Base-by-base conservation (phyloP, 2,797 vertebrate species). In the Manis javanica region DNA sequence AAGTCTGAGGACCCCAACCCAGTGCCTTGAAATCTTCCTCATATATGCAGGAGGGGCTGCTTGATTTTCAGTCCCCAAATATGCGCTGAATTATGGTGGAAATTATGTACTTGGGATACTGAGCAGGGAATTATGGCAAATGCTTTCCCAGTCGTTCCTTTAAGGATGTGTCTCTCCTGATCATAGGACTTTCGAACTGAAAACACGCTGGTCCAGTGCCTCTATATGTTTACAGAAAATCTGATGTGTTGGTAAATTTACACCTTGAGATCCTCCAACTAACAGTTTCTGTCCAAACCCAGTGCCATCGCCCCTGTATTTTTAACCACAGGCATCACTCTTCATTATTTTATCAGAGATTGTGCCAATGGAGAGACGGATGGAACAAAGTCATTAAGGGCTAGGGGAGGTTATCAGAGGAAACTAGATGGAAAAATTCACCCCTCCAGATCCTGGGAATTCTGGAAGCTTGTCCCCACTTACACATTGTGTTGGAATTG, bases 91-190 rank as follows among this genome's bases (percentile, higher is more conserved):
- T 96, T 91, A 89, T 1, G 61, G 53, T 5, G 85, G 87, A 61
- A 69, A 79, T 78, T 13, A 83, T 7, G 34, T 87, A 85, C 68
- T 42, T 12, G 1, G 78, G 72, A 90, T 46, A 63, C 2, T 4
- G 21, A 57, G 57, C 23, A 16, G 21, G 19, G 69, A 79, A 90
- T 57, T 42, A 24, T 29, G 81, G 59, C 71, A 87, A 81, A 90
- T 53, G 68, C 71, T 74, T 86, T 87, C 95, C 79, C 15, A 11
- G 55, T 83, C 55, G 71, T 66, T 87, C 77, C 81, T 95, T 53
- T 57, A 16, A 93, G 69, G 79, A 21, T 9, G 3, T 26, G 29
- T 46, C 57, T 79, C 71, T 91, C 94, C 69, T 42, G n/a, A 87
- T 90, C n/a, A 0, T 4, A 34, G 26, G 78, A 68, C 69, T 95